Evolutionary conservation across 2,113 vertebrate species (phyloP).

Genomic region (Scatophagus argus): DNA sequence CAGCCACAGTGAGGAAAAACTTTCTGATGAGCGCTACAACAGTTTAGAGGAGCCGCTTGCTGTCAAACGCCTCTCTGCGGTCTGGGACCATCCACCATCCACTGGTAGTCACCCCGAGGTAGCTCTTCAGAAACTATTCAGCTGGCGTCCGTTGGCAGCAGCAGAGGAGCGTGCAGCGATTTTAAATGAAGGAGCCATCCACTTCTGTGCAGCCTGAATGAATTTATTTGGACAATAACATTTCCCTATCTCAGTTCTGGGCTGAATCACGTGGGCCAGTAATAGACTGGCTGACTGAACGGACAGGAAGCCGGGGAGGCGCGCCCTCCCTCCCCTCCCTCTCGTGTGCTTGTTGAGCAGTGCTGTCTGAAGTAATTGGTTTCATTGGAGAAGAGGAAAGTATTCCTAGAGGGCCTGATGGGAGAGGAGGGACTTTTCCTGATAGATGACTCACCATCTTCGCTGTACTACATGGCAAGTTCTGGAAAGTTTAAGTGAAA

Average conservation of each 20-base stretch:
- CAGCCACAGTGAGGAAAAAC: slow-evolving; percentile 36
- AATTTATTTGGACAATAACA: slow-evolving; percentile 70
- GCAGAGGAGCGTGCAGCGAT: slow-evolving; percentile 46
- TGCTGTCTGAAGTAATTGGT: slow-evolving; percentile 59
- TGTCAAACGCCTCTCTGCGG: slow-evolving; percentile 37
- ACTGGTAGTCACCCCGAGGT: slow-evolving; percentile 46
- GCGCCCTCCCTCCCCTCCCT: not conserved
- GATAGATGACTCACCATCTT: slow-evolving; percentile 58
- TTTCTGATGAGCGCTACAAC: slow-evolving; percentile 42
- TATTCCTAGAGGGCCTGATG: slow-evolving; percentile 55
- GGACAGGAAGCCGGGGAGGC: slow-evolving; percentile 26
- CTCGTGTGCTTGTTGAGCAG: slow-evolving; percentile 40
- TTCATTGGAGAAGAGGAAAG: slow-evolving; percentile 54
- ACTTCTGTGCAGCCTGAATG: slow-evolving; percentile 42
- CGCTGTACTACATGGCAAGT: slow-evolving; percentile 15
- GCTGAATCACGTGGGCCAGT: slow-evolving; percentile 18
- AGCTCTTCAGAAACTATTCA: slow-evolving; percentile 57
- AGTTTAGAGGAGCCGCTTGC: slow-evolving; percentile 37
- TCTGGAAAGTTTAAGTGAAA: slow-evolving; percentile 40
- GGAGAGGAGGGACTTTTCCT: slow-evolving; percentile 25
- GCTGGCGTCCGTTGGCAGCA: slow-evolving; percentile 38
- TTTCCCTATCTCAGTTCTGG: slow-evolving; percentile 48
- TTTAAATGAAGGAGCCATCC: slow-evolving; percentile 48
- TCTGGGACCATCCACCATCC: slow-evolving; percentile 45
- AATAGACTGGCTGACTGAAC: slow-evolving; percentile 53